Percentiles rank a stretch among this genome's conserved stretches.
Conservation (phyloP, 2,113 vertebrate species). For the Agelaius tricolor region DNA sequence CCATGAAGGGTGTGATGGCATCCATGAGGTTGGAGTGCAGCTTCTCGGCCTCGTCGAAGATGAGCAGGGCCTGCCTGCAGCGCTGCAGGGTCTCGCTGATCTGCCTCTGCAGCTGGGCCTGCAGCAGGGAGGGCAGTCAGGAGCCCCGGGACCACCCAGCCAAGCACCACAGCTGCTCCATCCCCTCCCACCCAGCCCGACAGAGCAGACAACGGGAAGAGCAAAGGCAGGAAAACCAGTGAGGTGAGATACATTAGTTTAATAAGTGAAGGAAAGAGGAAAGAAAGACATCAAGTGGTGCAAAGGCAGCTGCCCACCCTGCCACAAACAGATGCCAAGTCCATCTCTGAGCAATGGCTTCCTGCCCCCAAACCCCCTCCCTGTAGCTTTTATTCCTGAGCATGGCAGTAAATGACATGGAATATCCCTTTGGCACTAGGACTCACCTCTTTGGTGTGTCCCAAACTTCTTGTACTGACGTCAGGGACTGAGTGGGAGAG, state of each 20-base stretch:
- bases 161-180: neutral
- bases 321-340: neutral
- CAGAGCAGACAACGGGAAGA: neutral
- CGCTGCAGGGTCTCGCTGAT: slow-evolving; percentile 77
- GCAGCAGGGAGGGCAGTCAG: neutral
- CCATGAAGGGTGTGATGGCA: slow-evolving; percentile 83
- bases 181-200: neutral
- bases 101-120: slow-evolving; percentile 84
- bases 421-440: neutral
- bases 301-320: neutral
- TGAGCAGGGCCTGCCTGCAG: slow-evolving; percentile 88
- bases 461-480: neutral
- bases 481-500: neutral
- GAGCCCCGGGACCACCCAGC: neutral
- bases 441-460: neutral
- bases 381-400: neutral
- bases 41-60: slow-evolving; percentile 96
- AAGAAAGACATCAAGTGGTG: neutral
- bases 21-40: slow-evolving; percentile 87
- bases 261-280: neutral
- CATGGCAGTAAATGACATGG: fast-evolving
- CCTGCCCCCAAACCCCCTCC: neutral
- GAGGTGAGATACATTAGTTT: neutral
- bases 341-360: neutral
- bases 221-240: neutral